Evolutionary conservation across 2,888 invertebrate genomes (phyloP), one percentile per base, ranked within the genome.

Genomic region (Standfussiana lucernea): DNA sequence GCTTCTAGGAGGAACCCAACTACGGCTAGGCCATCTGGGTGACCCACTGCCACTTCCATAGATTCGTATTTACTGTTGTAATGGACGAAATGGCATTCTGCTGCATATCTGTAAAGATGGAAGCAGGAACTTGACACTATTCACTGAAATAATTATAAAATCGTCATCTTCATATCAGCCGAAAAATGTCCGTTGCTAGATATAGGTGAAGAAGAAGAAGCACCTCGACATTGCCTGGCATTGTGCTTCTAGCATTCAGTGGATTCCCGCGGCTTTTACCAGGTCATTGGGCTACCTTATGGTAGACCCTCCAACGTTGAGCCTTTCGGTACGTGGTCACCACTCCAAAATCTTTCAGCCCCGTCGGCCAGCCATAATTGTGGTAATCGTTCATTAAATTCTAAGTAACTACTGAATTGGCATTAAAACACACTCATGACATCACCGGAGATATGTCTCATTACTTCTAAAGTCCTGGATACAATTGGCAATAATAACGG

Each of bases 71-170:
- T 98, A 89, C 97, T 97, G 90, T 98, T 98, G 92, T 97, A 98
- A 92, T 98, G 98, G 0, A 98, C 98, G 73, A 98, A 97, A 90
- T 98, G 98, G 66, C 98, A 98, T 94, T 98, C 98, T 94, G 98
- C 98, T 15, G 98, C 98, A 88, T 97, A 98, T 82, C 98, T 96
- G 88, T 7, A 80, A 82, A 56, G 3, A 68, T 11, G 11, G 1
- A 5, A n/a, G 1, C 24, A 32, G 10, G 10, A 5, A 95, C 97
- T 94, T 7, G 37, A 24, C 1, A 61, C 13, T 4, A 56, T 56
- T 56, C 28, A 15, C 13, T 28, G 28, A 7, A 28, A 28, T 56
- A 28, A 6, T 53, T 56, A 13, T 15, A 53, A 13, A 1, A 56
- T 0, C 1, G 15, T 50, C 24, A 56, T 28, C 8, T 15, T 15